phyloP scores from a whole-genome alignment of 2,888 invertebrate species.

The Acanthosoma haemorrhoidale region DNA sequence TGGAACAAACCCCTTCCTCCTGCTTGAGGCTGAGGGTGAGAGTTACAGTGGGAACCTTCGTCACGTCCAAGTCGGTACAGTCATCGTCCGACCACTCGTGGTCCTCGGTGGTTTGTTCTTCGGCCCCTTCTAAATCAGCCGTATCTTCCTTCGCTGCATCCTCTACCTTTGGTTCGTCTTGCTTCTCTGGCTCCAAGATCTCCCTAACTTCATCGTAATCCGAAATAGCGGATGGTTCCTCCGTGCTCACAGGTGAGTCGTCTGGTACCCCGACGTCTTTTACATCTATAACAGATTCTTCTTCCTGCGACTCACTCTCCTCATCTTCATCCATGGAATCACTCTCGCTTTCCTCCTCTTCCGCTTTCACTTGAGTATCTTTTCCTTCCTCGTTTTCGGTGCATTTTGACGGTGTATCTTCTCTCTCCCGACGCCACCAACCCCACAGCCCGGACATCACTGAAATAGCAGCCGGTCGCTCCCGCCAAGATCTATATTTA shows the following conservation, averaged over 20 bases:
- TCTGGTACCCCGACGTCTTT: background rate
- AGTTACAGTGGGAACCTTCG: slow-evolving; percentile 12
- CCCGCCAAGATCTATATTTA: slow-evolving; percentile 27
- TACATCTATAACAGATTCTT: background rate
- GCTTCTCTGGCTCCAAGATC: background rate
- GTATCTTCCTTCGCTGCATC: background rate
- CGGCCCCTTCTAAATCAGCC: background rate
- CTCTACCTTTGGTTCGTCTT: background rate
- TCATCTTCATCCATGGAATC: too few relatives aligned
- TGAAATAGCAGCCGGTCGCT: slow-evolving; percentile 24
- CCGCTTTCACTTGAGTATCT: background rate
- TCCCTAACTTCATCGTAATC: slow-evolving; percentile 23
- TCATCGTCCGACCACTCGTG: slow-evolving; percentile 20
- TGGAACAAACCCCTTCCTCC: background rate
- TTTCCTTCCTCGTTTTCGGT: background rate
- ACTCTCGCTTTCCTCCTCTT: background rate
- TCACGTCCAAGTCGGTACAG: slow-evolving; percentile 11
- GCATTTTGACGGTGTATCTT: slow-evolving; percentile 12
- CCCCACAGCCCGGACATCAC: slow-evolving; percentile 31
- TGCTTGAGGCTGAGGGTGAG: background rate
- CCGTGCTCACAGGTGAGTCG: background rate
- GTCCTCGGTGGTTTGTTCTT: background rate
- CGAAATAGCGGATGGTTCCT: background rate
- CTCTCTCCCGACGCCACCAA: slow-evolving; percentile 26
- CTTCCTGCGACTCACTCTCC: background rate